Evolutionary conservation across 2,113 vertebrate genomes (phyloP).

Genomic region (Actinemys pallida): DNA sequence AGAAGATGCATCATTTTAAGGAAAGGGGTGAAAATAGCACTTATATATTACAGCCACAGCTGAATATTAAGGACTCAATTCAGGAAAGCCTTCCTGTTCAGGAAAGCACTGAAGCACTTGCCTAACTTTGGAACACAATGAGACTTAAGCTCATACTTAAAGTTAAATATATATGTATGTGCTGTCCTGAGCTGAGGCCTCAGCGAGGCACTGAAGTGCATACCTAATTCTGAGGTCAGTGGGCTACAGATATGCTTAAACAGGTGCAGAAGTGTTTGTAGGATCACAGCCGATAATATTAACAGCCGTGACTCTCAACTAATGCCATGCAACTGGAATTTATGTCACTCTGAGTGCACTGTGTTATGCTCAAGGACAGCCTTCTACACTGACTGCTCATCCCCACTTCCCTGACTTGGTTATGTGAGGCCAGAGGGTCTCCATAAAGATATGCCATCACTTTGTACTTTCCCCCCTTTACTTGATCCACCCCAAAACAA

Average conservation of each 20-base stretch:
- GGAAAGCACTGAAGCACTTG: neutral
- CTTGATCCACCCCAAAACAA: no score
- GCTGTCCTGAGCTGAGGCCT: neutral
- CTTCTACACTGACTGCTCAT: neutral
- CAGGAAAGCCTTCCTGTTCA: neutral
- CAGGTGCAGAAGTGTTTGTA: neutral
- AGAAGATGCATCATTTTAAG: neutral
- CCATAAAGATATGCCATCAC: neutral
- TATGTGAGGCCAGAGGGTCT: neutral
- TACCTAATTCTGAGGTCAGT: neutral
- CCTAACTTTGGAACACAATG: neutral
- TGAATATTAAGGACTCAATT: neutral
- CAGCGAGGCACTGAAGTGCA: neutral
- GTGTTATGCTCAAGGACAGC: neutral
- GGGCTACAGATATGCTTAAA: neutral
- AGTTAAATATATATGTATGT: neutral
- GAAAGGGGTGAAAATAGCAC: neutral
- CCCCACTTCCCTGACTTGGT: neutral
- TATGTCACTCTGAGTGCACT: neutral
- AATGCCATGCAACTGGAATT: neutral
- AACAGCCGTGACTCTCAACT: neutral
- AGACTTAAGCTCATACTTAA: neutral
- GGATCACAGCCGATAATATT: neutral
- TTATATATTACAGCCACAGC: neutral
- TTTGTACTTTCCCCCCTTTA: fast-evolving